Conservation (phyloP, 2,888 invertebrate species). For the Scaptomyza caliginosa region DNA sequence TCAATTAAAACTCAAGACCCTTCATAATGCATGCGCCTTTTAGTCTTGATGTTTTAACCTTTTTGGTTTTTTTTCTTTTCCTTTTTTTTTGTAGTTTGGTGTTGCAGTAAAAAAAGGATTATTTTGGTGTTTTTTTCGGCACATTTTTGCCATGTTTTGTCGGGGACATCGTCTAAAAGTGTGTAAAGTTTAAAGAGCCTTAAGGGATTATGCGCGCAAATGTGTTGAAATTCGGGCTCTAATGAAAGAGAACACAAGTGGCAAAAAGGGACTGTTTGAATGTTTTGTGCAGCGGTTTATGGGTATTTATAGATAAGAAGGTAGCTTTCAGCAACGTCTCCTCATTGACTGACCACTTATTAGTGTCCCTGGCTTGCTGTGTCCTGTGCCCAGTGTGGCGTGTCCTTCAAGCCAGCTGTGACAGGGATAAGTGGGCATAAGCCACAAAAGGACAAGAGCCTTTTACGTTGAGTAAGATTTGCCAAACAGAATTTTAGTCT, state of each 20-base stretch:
- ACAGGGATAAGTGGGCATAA: slow-evolving; percentile 69
- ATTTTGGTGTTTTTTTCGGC: slow-evolving; percentile 60
- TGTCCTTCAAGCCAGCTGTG: slow-evolving; percentile 60
- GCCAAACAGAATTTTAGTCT: not conserved
- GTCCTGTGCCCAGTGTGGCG: slow-evolving; percentile 51
- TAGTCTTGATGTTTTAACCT: slow-evolving; percentile 75
- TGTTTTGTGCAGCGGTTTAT: slow-evolving; percentile 67
- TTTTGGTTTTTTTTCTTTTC: slow-evolving; percentile 49
- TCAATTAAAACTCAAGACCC: slow-evolving; percentile 83
- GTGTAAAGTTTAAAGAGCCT: slow-evolving; percentile 82
- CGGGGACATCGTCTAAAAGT: slow-evolving; percentile 61
- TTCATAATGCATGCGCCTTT: slow-evolving; percentile 77
- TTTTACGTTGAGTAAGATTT: slow-evolving; percentile 36
- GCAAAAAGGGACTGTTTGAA: slow-evolving; percentile 47
- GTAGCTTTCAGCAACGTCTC: slow-evolving; percentile 42
- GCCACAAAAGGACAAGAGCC: slow-evolving; percentile 47
- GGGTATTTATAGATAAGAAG: slow-evolving; percentile 77
- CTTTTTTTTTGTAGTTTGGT: slow-evolving; percentile 24
- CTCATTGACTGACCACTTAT: slow-evolving; percentile 69
- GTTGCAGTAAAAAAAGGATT: slow-evolving; percentile 67
- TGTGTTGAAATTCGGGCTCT: slow-evolving; percentile 77
- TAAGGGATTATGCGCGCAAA: slow-evolving; percentile 79
- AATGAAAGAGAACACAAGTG: slow-evolving; percentile 55
- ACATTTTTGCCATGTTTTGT: slow-evolving; percentile 55
- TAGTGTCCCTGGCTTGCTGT: slow-evolving; percentile 39